Percentiles rank a stretch among this genome's conserved stretches.
Evolutionary conservation across 2,888 invertebrate species (phyloP).

Genomic region (Liodrosophila aerea): DNA sequence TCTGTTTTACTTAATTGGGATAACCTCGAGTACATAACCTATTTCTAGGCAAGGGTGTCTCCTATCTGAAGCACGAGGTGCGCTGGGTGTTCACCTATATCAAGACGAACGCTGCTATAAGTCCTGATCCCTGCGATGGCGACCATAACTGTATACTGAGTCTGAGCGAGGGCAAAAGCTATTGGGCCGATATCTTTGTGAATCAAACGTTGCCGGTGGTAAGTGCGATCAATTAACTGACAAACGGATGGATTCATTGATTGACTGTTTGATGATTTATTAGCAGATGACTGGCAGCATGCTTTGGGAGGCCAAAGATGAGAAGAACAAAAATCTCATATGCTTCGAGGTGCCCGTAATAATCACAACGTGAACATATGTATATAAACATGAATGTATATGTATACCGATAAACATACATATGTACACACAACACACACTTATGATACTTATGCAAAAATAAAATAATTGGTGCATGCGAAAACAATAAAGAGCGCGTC

Average conservation of each 20-base stretch:
- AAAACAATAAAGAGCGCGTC: conserved; percentile 44
- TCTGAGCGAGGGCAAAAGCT: conserved; percentile 70
- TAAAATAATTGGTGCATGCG: conserved; percentile 73
- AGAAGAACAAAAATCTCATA: conserved; percentile 67
- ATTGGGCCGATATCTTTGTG: conserved; percentile 76
- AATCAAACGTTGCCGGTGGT: conserved; percentile 75
- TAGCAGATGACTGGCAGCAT: conserved; percentile 81
- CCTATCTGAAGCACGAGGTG: conserved; percentile 77
- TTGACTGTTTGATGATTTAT: neutral
- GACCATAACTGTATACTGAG: conserved; percentile 71
- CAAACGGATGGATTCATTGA: neutral
- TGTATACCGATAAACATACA: conserved; percentile 1
- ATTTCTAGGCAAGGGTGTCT: conserved; percentile 71
- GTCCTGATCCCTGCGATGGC: conserved; percentile 80
- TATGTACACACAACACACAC: conserved; percentile 6
- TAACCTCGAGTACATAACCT: no score
- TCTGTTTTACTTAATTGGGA: neutral
- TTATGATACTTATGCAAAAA: conserved; percentile 45
- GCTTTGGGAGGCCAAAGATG: conserved; percentile 79
- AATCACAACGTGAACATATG: conserved; percentile 54
- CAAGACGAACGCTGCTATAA: conserved; percentile 72
- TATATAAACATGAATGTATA: conserved; percentile 1
- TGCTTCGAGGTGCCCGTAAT: conserved; percentile 80
- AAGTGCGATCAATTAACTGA: conserved; percentile 35
- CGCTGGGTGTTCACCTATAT: conserved; percentile 79